Base-by-base conservation (phyloP, 1,140 invertebrate species). In the Drosophila repletoides region DNA sequence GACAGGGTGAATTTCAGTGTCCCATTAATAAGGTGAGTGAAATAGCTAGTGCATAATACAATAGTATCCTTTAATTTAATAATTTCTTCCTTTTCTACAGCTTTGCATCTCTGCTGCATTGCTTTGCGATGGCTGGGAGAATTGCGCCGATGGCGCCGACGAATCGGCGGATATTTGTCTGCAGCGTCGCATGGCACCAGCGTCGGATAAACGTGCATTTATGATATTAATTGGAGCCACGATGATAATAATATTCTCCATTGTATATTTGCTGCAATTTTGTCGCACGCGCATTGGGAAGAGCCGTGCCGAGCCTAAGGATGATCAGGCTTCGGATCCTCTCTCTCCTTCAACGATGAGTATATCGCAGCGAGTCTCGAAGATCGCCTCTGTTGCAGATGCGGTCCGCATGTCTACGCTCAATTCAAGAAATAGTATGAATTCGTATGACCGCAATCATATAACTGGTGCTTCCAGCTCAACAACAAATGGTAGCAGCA, bases 401-500 rank as follows among this genome's bases (percentile, higher is more conserved):
- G 91, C 92, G 3, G 91, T 94, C 1, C 91, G 93, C 43, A 93
- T 95, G 93, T 94, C 94, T 0, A 93, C 93, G 21, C 70, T 95
- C 0, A 93, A 93, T 34, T 92, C 92, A 2, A 92, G 92, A 12
- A 92, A 92, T 48, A 92, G 93, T 65, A 92, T 91, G 49, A 93
- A 93, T 4, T 94, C 93, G 59, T 96, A 96, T 66, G 95, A 96
- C 76, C 92, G 95, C 12, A 94, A 94, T 89, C 95, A 96, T 66
- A 94, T 96, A 5, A 96, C 96, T 9, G 95, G 95, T 14, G 95
- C 95, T 0, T 96, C 95, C 0, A 96, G 95, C 79, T 95, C 94
- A 3, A 93, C 92, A 12, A 95, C 95, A 0, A 92, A 93, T 64
- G 93, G 92, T 2, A 92, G 90, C 72, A 91, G 67, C 86, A 91